Base-by-base conservation (phyloP, 1,140 invertebrate species). In the Ostrea edulis region DNA sequence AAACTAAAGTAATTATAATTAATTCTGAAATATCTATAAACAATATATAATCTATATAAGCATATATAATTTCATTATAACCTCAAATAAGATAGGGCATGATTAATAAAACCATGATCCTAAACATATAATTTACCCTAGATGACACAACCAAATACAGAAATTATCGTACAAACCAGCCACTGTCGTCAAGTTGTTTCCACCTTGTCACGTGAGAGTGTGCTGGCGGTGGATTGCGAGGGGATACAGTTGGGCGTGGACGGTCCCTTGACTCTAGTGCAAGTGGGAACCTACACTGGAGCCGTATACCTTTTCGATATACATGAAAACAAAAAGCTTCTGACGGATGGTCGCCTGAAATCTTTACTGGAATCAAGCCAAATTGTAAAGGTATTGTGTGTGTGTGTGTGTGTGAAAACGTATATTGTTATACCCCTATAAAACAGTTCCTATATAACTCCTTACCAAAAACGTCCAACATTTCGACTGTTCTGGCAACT, bases 221-320 rank as follows among this genome's bases (percentile, higher is more conserved):
- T 89, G 20, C 68, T 89, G 22, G 53, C 88, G 12, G 53, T 89
- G 11, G 88, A 84, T 44, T 35, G 77, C 35, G 88, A 89, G 58
- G 88, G 88, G 8, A 58, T 89, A 5, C 77, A 86, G 8, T 51
- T 89, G 22, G 85, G 88, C 12, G 86, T 68, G 11, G 85, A 86
- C 17, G 88, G 88, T n/a, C 77, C 82, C 11, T 44, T 99, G 44
- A 98, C 98, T 0, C 94, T 98, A 35, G 96, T 98, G 91, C 98
- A 98, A 95, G 96, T 99, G 89, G 97, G 97, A 17, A 97, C 97
- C 0, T 96, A 96, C 91, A 96, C 96, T 71, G 97, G 97, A 25
- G 90, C 93, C 85, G 92, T 95, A 14, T 94, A 92, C 90, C 96
- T 99, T 89, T 98, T 99, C 94, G 98, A 99, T 95, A 96, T 99